Conservation (phyloP, 2,888 invertebrate species). For the Amphipoea oculea region DNA sequence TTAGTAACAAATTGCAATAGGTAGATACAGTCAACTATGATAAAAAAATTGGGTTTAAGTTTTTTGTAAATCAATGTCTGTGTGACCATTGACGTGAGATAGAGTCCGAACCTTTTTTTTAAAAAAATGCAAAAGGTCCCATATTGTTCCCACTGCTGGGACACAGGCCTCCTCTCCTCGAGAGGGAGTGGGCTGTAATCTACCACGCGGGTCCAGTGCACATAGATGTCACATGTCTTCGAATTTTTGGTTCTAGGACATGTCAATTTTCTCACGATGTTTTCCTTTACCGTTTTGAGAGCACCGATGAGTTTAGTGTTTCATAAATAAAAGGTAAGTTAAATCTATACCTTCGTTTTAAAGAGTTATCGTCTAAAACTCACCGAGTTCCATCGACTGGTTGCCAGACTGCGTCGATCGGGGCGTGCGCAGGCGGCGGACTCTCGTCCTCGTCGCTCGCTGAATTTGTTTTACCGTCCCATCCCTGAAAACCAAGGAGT, state of each 20-base stretch:
- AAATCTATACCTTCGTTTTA: too few relatives aligned
- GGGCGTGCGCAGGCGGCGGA: slow-evolving; percentile 92
- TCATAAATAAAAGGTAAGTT: background rate
- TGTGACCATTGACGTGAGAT: background rate
- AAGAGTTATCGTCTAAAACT: slow-evolving; percentile 55
- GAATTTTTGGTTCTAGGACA: background rate
- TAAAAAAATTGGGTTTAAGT: too few relatives aligned
- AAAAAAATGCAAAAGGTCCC: background rate
- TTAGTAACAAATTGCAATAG: slow-evolving; percentile 1
- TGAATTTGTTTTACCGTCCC: slow-evolving; percentile 82
- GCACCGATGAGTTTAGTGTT: background rate
- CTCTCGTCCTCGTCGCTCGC: slow-evolving; percentile 79
- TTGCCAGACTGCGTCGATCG: slow-evolving; percentile 95
- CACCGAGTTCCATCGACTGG: slow-evolving; percentile 93
- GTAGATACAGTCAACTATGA: too few relatives aligned
- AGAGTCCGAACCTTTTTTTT: background rate
- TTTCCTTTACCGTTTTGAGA: background rate
- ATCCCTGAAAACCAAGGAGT: slow-evolving; percentile 74
- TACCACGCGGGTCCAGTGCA: background rate
- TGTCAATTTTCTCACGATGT: background rate
- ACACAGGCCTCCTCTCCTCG: background rate
- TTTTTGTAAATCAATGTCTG: too few relatives aligned
- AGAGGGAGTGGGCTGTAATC: background rate
- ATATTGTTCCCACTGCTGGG: too few relatives aligned
- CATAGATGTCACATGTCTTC: background rate